A percentile compares a stretch with the other conserved stretches of the same genome.
phyloP scores from a whole-genome alignment of 2,797 vertebrate genomes.

The Platalea minor region DNA sequence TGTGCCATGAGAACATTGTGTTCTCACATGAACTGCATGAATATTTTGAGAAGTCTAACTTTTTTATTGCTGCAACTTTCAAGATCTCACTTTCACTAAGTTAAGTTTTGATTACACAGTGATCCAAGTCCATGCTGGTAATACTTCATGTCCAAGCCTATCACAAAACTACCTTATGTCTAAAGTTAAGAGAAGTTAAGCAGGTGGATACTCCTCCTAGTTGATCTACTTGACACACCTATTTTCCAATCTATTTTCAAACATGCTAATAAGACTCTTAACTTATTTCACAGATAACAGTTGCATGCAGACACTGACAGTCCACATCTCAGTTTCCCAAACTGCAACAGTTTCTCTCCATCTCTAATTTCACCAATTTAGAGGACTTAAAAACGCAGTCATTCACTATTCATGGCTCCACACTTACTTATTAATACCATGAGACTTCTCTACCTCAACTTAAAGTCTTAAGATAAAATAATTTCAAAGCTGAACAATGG shows the following conservation, averaged over 20 bases:
- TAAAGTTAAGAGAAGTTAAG: background rate
- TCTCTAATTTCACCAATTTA: background rate
- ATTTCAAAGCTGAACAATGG: background rate
- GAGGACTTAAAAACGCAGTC: background rate
- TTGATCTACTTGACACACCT: background rate
- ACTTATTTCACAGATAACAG: background rate
- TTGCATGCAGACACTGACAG: background rate
- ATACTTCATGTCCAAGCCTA: background rate
- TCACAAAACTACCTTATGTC: background rate
- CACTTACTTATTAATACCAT: background rate
- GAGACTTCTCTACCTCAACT: background rate
- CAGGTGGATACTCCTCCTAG: background rate
- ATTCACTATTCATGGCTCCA: background rate
- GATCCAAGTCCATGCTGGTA: background rate
- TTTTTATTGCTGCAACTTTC: background rate
- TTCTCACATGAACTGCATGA: background rate
- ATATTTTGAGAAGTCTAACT: background rate
- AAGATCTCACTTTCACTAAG: background rate
- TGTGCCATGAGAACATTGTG: background rate
- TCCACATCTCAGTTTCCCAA: background rate
- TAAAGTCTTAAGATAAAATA: background rate
- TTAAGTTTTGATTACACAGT: background rate
- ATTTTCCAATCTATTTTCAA: background rate
- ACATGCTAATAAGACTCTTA: background rate
- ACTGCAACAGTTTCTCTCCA: background rate